Conservation (phyloP, 2,888 invertebrate species). For the Plusia festucae region DNA sequence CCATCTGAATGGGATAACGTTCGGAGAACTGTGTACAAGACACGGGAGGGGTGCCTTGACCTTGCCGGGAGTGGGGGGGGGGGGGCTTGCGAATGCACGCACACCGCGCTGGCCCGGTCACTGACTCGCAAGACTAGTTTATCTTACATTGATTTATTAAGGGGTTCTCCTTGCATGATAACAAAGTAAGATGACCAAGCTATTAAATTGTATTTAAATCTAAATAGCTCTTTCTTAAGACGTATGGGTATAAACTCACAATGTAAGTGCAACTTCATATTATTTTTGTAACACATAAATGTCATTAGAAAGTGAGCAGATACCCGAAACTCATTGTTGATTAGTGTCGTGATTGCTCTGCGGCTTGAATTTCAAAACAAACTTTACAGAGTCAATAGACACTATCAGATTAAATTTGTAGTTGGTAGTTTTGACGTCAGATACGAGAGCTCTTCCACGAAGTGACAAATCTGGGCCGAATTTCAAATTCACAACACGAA, state of each 20-base stretch:
- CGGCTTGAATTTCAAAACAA: constrained; percentile 35
- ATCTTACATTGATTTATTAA: constrained; percentile 66
- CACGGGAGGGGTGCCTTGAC: constrained; percentile 77
- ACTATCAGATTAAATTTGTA: constrained; percentile 18
- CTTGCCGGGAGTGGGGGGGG: constrained; percentile 78
- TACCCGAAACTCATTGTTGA: constrained; percentile 19
- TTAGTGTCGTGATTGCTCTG: constrained; percentile 26
- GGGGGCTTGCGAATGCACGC: constrained; percentile 65
- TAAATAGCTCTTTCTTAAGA: too few species aligned
- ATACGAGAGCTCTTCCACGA: constrained; percentile 10
- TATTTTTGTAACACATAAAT: background rate
- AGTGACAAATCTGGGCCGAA: constrained; percentile 6
- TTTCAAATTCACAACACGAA: constrained; percentile 16
- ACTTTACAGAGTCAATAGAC: constrained; percentile 12
- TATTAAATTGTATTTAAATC: constrained; percentile 9
- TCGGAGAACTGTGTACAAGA: constrained; percentile 75
- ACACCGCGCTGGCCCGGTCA: constrained; percentile 68
- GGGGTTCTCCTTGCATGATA: constrained; percentile 22
- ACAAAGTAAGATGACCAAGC: constrained; percentile 20
- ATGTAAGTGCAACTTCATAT: too few species aligned
- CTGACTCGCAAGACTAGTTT: constrained; percentile 80
- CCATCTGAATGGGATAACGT: constrained; percentile 62
- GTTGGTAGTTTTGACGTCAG: constrained; percentile 22
- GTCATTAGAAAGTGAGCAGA: constrained; percentile 7
- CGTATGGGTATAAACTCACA: too few species aligned